Base-by-base conservation (phyloP, 2,113 vertebrate genomes). In the Monarcha castaneiventris region DNA sequence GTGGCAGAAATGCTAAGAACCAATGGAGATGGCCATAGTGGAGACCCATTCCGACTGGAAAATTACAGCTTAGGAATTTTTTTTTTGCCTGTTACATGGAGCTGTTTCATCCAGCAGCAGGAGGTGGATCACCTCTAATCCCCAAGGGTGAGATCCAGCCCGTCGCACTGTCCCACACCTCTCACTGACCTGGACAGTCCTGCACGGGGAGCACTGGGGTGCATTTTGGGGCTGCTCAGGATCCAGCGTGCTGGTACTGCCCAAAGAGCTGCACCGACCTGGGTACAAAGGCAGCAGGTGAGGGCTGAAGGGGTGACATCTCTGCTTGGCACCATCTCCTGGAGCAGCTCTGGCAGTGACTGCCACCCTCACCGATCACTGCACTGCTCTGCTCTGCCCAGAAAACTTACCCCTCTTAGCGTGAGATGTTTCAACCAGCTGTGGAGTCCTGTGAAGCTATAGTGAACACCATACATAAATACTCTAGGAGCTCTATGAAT, bases 1-100 rank as follows among this genome's bases (percentile, higher is more conserved):
- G 1, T 30, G 80, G 58, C 91, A 84, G 59, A 79, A 92, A 73
- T 37, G 29, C 77, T 58, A 77, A 84, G 76, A 58, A 29, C 52
- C 10, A 1, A 29, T 35, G 78, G 76, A 89, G 72, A 59, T 49
- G 61, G 69, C 30, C 58, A 15, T 23, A 35, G 66, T 37, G 33
- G 37, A 71, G 55, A 86, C 92, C 88, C 63, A 73, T 82, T 82
- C 64, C 80, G 79, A 89, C 58, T 46, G 74, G 90, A 93, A 96
- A 95, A 96, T 78, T 72, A 46, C 35, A 6, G 1, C 64, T 67
- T 94, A 51, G 72, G 76, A 35, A 18, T 87, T 93, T 97, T 97
- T 88, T 37, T 37, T 83, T 86, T 87, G 84, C 82, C 90, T 11
- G 4, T 69, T 33, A 18, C 26, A 5, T 7, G 64, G 67, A 91